Base-by-base conservation (phyloP, 2,113 vertebrate genomes). In the Sardina pilchardus region DNA sequence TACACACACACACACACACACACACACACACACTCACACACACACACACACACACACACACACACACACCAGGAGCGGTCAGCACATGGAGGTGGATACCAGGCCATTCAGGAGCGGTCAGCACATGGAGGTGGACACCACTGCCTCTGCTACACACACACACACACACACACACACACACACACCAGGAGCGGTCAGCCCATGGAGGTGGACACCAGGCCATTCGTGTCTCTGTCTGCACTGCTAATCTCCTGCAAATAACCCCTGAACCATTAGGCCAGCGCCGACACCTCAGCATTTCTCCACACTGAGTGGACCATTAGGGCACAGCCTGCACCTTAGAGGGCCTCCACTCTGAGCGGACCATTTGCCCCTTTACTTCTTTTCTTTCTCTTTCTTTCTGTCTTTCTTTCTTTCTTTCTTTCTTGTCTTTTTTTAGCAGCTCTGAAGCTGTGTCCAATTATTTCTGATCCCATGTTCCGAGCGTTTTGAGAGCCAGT, bases 401-500 rank as follows among this genome's bases (percentile, higher is more conserved):
- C 0, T 2, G 19, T 59, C 4, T n/a, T 12, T 26, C 2, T 10
- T 9, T 12, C 24, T 67, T 9, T 30, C 5, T 67, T 67, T 8
- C 6, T 67, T 67, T 14, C 10, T 30, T 67, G n/a, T 30, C 8
- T 67, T 30, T 67, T 26, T 67, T 30, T 67, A 48, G 47, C 47
- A 48, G 47, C 19, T 59, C 21, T 6, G 63, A 67, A 30, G 63
- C 63, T 36, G 71, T 78, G 3, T 17, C 71, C 71, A 78, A 78
- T 78, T 78, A 78, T 78, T 36, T 78, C 4, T 2, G 19, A 39
- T 82, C 30, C 48, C 3, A 56, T 16, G 16, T n/a, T 10, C 0
- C n/a, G 56, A 67, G 67, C 10, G 82, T 21, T 59, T 84, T 81
- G 80, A 86, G 81, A 84, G 43, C 80, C 84, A 83, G 78, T 81